phyloP scores from a whole-genome alignment of 1,140 invertebrate genomes.

The Drosophila rhopaloa region DNA sequence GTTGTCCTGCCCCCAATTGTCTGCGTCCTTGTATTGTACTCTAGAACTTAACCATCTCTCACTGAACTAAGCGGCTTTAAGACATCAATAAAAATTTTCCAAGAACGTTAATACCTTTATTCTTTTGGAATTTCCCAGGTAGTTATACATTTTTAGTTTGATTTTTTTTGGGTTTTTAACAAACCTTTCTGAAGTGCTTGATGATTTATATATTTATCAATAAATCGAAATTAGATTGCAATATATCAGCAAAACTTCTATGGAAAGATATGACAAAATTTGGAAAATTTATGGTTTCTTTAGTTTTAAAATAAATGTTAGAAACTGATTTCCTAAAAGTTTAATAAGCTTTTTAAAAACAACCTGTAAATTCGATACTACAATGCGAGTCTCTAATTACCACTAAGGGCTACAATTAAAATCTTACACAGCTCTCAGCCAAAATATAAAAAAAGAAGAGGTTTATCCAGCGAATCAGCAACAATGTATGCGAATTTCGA shows the following conservation, averaged over 20 bases:
- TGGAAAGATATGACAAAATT: no score
- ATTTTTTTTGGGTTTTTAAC: background rate
- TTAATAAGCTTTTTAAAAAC: no score
- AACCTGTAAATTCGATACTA: no score
- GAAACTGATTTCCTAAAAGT: no score
- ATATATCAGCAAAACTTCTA: no score
- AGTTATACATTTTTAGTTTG: background rate
- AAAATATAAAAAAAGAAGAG: background rate
- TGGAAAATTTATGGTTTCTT: no score
- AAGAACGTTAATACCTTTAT: constrained; percentile 11
- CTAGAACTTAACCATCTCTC: background rate
- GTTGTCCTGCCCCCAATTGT: constrained; percentile 20
- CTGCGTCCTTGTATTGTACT: constrained; percentile 17
- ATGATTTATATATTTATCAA: background rate
- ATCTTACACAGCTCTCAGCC: constrained; percentile 2
- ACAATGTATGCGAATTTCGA: constrained; percentile 21
- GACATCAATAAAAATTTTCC: constrained; percentile 36
- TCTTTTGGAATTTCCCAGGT: background rate
- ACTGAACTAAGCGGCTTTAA: background rate
- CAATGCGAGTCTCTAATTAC: background rate
- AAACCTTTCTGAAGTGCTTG: background rate
- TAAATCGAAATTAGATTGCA: no score
- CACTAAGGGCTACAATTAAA: constrained; percentile 26
- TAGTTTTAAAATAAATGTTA: no score
- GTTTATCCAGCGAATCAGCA: constrained; percentile 22